A percentile compares a stretch with the other conserved stretches of the same genome.
Evolutionary conservation across 2,113 vertebrate genomes (phyloP).

Genomic region (Pomatostomus ruficeps): DNA sequence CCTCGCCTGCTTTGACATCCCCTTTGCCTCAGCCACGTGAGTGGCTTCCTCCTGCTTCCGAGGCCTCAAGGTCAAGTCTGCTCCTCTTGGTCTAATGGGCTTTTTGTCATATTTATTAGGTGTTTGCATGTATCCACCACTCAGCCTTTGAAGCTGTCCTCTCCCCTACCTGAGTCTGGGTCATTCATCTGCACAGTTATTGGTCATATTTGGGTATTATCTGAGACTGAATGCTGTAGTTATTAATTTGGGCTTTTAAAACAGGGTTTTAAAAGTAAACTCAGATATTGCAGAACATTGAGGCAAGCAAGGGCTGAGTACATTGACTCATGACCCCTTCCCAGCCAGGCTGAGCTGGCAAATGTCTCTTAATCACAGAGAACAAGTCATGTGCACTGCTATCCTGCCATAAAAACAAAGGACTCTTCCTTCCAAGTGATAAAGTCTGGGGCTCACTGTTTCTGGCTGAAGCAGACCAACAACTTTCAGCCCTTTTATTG

Average conservation of each 20-base stretch:
- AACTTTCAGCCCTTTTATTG: background rate
- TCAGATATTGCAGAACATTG: background rate
- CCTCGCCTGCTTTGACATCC: background rate
- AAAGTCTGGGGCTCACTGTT: background rate
- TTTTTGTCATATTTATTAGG: slow-evolving; percentile 32
- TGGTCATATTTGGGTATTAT: background rate
- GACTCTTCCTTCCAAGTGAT: background rate
- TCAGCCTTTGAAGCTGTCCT: slow-evolving; percentile 13
- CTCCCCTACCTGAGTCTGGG: background rate
- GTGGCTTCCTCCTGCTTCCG: background rate
- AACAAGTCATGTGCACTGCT: background rate
- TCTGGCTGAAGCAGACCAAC: background rate
- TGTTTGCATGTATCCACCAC: background rate
- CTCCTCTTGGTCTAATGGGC: background rate
- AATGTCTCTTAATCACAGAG: background rate
- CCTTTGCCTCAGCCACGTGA: background rate
- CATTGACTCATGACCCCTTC: background rate
- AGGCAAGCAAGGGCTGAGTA: background rate
- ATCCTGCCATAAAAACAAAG: background rate
- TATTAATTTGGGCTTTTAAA: background rate
- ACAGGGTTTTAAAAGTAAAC: background rate
- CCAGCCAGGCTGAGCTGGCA: background rate
- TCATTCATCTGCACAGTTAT: background rate
- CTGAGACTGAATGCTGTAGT: background rate
- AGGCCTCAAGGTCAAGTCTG: background rate